Base-by-base conservation (phyloP, 2,888 invertebrate genomes). In the Poecilus cupreus region DNA sequence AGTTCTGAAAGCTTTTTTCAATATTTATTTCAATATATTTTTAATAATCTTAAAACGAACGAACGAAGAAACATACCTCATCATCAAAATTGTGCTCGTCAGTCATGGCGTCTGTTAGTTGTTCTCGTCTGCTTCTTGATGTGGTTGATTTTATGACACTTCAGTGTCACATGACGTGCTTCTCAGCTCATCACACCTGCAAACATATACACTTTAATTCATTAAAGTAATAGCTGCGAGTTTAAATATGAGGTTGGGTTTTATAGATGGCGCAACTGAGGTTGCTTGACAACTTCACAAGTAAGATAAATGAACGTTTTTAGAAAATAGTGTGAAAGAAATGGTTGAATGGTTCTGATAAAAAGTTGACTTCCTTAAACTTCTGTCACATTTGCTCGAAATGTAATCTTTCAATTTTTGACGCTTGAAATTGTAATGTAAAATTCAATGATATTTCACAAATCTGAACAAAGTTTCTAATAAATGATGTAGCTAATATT, bases 41-140 rank as follows among this genome's bases (percentile, higher is more conserved):
- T n/a, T n/a, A n/a, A n/a, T n/a, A n/a, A n/a, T n/a, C n/a, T n/a
- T n/a, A n/a, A n/a, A n/a, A n/a, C n/a, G n/a, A n/a, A n/a, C n/a
- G n/a, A n/a, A n/a, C n/a, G n/a, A 26, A 24, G 18, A 10, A 11
- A 51, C 77, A 8, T 60, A 77, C 77, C 77, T 77, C 77, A 77
- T 77, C 77, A 22, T 77, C 77, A 43, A 77, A 77, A 24, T 77
- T 77, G 20, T 75, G 13, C 3, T 64, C 77, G 8, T 77, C 77
- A 39, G 77, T 16, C 77, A 77, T 77, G 43, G 11, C 57, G 60
- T 6, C 20, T 75, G 8, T 32, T 57, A 32, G 32, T 32, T 32
- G 32, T 32, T 32, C 76, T 76, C 32, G 10, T 76, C 13, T 54
- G n/a, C 18, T 16, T 18, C 18, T 22, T 37, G 37, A 68, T 39